Base-by-base conservation (phyloP, 2,888 invertebrate genomes). In the Sepiola atlantica region DNA sequence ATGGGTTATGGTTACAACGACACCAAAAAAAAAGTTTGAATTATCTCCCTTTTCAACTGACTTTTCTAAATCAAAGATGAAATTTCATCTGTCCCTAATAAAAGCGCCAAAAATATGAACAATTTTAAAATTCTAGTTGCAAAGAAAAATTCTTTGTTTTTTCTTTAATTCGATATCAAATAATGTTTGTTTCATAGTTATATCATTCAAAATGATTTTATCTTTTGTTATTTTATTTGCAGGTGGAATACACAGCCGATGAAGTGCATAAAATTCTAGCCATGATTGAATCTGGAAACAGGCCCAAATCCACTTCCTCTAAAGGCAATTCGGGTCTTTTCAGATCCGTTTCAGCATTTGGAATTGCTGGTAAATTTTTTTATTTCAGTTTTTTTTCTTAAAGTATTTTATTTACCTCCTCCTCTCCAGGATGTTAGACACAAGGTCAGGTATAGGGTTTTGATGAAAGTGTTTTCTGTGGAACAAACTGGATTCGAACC, bases 311-410 rank as follows among this genome's bases (percentile, higher is more conserved):
- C 96, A 96, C 96, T 92, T 94, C 96, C 90, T 96, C 96, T 94
- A 95, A 95, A 93, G 98, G 98, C 61, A 97, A 98, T 94, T 97
- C 98, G 45, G 98, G 98, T 1, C 98, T 98, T 94, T 98, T 98
- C 92, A 98, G 98, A 97, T 98, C 98, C 57, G 98, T 99, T 24
- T 99, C 99, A 91, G 99, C 99, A 1, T 99, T 99, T 98, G 99
- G 99, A 91, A 99, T 99, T 96, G 98, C 99, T 96, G 99, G 98
- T 98, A 98, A 97, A 96, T 95, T 45, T 35, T n/a, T 8, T 94
- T n/a, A 93, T 3, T 20, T 1, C 6, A 35, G 0, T 54, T 92
- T 32, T 20, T 54, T 21, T 92, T 92, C 10, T n/a, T n/a, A n/a
- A n/a, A n/a, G 6, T 54, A 28, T 35, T 35, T 32, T 45, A 32